Evolutionary conservation across 2,888 invertebrate species (phyloP), one percentile per base, ranked within the genome.

Genomic region (Periphyllus acericola): DNA sequence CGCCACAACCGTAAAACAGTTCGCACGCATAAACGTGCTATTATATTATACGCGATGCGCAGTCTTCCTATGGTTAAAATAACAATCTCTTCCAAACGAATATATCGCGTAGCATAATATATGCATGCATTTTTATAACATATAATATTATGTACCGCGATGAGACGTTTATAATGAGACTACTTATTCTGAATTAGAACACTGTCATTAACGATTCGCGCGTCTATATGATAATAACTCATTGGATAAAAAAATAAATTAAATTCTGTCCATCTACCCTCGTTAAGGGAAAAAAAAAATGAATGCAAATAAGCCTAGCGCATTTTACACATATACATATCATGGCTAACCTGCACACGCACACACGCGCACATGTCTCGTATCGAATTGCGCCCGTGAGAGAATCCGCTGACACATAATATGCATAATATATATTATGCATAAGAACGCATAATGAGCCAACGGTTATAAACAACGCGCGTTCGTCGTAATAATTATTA

Each of bases 381-480:
- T 82, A 72, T 82, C 82, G 82, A 82, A 72, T 82, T 82, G 82
- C 71, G 71, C n/a, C 34, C 72, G 82, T 72, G 82, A 82, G 82
- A 82, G 82, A 82, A 71, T 82, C 32, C 68, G 29, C 29, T 14
- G n/a, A 9, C 66, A n/a, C 66, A 21, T n/a, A 11, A n/a, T 36
- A n/a, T 36, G 46, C 40, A 29, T 68, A 46, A 68, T 5, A 66
- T n/a, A 46, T 66, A 66, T 55, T n/a, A 36, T 36, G 36, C 36
- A 40, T 46, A 46, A 46, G 46, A 46, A 46, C 46, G 46, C 36
- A 40, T 68, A 80, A 80, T 80, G 14, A 81, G 40, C 66, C 29
- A 71, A 46, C 81, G 81, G 71, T 71, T n/a, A 52, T 71, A 71
- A 71, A 81, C 81, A 81, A 81, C 68, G 40, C 80, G 19, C 68